Evolutionary conservation across 2,888 invertebrate genomes (phyloP).

Genomic region (Tuta absoluta): DNA sequence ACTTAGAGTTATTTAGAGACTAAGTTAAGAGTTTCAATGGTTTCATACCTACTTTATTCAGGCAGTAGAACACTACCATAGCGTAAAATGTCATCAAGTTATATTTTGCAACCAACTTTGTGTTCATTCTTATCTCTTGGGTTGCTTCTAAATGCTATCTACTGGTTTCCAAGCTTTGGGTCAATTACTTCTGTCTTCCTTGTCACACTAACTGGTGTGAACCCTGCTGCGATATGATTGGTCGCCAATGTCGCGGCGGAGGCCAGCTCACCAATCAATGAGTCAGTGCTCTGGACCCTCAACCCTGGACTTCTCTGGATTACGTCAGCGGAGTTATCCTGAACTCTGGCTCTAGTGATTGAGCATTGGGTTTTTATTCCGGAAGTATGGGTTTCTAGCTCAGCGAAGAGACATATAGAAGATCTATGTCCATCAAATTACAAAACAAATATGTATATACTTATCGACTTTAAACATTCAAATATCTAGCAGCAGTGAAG

Average conservation of each 20-base stretch:
- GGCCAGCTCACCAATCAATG: conserved; percentile 30
- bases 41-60: too few relatives aligned
- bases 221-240: conserved; percentile 18
- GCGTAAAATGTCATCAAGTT: too few relatives aligned
- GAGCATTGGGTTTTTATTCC: background rate
- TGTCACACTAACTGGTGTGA: background rate
- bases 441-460: too few relatives aligned
- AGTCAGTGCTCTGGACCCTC: conserved; percentile 24
- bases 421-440: too few relatives aligned
- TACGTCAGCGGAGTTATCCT: conserved; percentile 3
- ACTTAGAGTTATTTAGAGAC: too few relatives aligned
- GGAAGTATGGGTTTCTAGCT: background rate
- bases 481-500: too few relatives aligned
- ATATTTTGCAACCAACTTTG: too few relatives aligned
- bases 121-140: background rate
- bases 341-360: background rate
- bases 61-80: too few relatives aligned
- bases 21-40: too few relatives aligned
- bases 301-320: conserved; percentile 26
- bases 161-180: background rate
- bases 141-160: background rate
- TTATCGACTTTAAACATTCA: too few relatives aligned
- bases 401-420: too few relatives aligned
- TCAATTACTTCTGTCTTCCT: background rate
- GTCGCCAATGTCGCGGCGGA: conserved; percentile 28